Conservation (phyloP, 2,888 invertebrate genomes). For the Tetheella fluctuosa region DNA sequence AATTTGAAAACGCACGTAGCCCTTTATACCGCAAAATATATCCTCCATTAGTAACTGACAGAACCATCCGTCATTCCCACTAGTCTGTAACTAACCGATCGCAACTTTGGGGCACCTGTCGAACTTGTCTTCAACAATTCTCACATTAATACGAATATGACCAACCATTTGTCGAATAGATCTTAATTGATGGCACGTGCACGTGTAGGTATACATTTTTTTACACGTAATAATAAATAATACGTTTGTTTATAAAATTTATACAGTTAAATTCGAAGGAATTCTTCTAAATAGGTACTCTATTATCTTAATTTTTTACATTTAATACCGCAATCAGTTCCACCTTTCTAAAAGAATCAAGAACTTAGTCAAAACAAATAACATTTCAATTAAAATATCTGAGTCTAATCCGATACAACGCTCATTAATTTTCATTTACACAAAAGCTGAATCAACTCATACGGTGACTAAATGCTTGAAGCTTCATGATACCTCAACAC, state of each 20-base stretch:
- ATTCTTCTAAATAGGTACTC: too few relatives aligned
- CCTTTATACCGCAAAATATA: neutral
- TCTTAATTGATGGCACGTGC: neutral
- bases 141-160: conserved; percentile 1
- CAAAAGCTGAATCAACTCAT: neutral
- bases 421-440: neutral
- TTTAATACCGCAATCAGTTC: too few relatives aligned
- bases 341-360: too few relatives aligned
- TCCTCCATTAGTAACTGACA: conserved; percentile 11
- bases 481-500: neutral
- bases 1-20: neutral
- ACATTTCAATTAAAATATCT: too few relatives aligned
- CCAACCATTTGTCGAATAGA: neutral
- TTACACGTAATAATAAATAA: too few relatives aligned
- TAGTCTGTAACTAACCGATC: neutral
- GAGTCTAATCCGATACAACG: too few relatives aligned
- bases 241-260: too few relatives aligned
- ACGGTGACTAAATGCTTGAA: neutral
- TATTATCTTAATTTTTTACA: too few relatives aligned
- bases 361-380: too few relatives aligned
- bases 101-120: conserved; percentile 10
- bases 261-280: too few relatives aligned
- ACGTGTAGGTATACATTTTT: neutral
- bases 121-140: conserved; percentile 11
- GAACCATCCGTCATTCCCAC: neutral